phyloP scores from a whole-genome alignment of 2,113 vertebrate species.

The Thinocorus orbignyianus region DNA sequence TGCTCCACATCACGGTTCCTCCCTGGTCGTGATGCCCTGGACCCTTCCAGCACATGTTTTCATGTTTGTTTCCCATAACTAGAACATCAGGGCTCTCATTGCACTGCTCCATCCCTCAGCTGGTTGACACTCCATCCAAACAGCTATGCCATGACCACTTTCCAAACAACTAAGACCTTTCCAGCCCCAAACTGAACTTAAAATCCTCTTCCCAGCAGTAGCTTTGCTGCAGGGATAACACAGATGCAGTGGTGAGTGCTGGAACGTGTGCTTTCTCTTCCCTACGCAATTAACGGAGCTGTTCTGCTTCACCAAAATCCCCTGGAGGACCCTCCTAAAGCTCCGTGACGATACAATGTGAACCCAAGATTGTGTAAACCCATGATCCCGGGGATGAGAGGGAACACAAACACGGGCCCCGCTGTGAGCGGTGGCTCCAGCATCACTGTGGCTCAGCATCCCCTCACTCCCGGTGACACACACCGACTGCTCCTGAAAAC shows the following conservation, averaged over 20 bases:
- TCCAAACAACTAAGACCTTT: not conserved
- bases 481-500: not conserved
- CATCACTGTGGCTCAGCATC: not conserved
- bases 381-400: not conserved
- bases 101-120: not conserved
- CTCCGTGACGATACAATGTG: not conserved
- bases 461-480: not conserved
- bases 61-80: not conserved
- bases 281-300: not conserved
- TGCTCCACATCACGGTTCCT: not conserved
- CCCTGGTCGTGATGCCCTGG: not conserved
- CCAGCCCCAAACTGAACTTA: not conserved
- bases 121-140: not conserved
- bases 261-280: not conserved
- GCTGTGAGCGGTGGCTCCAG: not conserved
- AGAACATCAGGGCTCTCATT: not conserved
- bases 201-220: not conserved
- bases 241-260: not conserved
- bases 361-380: not conserved
- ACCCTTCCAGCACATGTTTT: not conserved
- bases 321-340: not conserved
- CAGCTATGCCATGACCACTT: accelerated
- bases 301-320: not conserved
- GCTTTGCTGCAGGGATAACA: not conserved
- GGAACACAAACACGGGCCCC: not conserved